Base-by-base conservation (phyloP, 1,140 invertebrate species). In the Zaprionus tsacasi region DNA sequence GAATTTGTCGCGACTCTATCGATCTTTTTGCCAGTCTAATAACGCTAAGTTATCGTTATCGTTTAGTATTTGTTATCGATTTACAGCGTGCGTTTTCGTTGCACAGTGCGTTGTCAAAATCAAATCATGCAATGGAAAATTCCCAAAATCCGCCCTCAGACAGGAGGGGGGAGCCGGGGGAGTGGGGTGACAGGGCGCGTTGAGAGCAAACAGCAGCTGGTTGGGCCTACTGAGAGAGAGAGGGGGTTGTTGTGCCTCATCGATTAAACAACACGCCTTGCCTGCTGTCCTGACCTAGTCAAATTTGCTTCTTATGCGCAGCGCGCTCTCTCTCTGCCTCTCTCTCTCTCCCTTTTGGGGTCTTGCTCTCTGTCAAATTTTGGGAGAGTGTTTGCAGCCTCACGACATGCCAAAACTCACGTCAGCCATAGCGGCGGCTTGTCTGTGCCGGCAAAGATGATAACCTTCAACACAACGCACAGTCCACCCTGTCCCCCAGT, bases 251-350 rank as follows among this genome's bases (percentile, higher is more conserved):
- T 66, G 63, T 73, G 70, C 45, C 65, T 75, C 78, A 89, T 88
- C 85, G 83, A 88, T 88, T 88, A 70, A 88, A 88, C 78, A 87
- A 77, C 58, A 77, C 63, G 68, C 45, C 27, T 43, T 48, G 36
- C 40, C 50, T 55, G 36, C 54, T 83, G 56, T 83, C 81, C 78
- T 85, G 81, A 85, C 81, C 81, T 85, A 85, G 81, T 78, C 81
- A 65, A 85, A 85, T 75, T 63, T 52, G 21, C 27, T 30, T 21
- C 45, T 40, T n/a, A 56, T 57, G 64, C 73, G 69, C 73, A 61
- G 55, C 60, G 50, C 76, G 63, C 57, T 35, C 71, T 45, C 38
- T 43, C 48, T 50, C 17, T 54, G 25, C 27, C 36, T 54, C 43
- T 43, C 40, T 7, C 30, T 45, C 17, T 58, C 45, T 40, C 36